Percentiles rank a stretch among this genome's conserved stretches.
Evolutionary conservation across 2,797 vertebrate species (phyloP).

Genomic region (Hippocampus kuda): DNA sequence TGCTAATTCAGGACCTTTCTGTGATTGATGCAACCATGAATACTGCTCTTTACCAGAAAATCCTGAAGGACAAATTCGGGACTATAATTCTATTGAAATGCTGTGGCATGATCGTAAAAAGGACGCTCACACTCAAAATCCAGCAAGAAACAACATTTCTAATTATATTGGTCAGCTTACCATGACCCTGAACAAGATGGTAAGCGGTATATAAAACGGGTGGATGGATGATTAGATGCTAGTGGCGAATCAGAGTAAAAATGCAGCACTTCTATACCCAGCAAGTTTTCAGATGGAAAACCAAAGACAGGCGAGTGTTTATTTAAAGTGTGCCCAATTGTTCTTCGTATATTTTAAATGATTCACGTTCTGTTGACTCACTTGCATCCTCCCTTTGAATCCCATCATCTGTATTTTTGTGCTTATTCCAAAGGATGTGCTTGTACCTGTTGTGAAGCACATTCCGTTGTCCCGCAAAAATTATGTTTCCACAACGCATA

Average conservation of each 20-base stretch:
- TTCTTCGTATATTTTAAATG: background rate
- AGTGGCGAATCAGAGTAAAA: background rate
- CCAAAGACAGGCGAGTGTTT: background rate
- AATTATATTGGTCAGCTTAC: too few species aligned
- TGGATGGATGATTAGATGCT: too few species aligned
- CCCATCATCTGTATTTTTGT: slow-evolving; percentile 11
- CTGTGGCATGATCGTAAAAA: too few species aligned
- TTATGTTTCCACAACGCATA: slow-evolving; percentile 72
- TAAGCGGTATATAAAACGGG: too few species aligned
- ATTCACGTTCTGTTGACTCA: background rate
- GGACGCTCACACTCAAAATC: too few species aligned
- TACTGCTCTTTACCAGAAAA: too few species aligned
- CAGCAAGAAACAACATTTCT: too few species aligned
- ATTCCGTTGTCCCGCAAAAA: slow-evolving; percentile 63
- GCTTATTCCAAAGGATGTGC: slow-evolving; percentile 63
- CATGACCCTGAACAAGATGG: too few species aligned
- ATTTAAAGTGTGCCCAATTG: background rate
- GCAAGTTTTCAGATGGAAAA: background rate
- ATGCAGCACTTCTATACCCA: background rate
- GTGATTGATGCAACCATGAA: too few species aligned
- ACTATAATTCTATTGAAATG: too few species aligned
- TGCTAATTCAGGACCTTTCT: too few species aligned
- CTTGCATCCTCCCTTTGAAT: background rate
- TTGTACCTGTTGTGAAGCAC: slow-evolving; percentile 62
- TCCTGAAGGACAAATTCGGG: too few species aligned